Percentiles rank a stretch among this genome's conserved stretches.
Conservation (phyloP, 1,140 invertebrate species). For the Babylonia areolata region DNA sequence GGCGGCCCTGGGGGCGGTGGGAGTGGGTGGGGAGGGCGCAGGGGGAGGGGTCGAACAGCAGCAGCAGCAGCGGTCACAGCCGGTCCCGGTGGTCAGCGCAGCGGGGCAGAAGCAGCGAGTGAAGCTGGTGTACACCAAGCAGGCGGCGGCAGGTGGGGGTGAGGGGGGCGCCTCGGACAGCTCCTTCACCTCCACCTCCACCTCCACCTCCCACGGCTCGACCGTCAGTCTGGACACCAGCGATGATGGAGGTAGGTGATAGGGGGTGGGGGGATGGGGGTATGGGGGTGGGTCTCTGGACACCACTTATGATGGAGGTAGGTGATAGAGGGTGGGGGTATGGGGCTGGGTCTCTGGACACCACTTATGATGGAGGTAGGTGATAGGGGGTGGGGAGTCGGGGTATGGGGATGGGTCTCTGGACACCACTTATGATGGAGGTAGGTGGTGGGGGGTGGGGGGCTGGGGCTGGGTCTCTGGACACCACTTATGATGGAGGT, state of each 20-base stretch:
- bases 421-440: too few species aligned
- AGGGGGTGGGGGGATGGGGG: too few species aligned
- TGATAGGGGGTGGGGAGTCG: too few species aligned
- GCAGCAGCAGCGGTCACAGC: not conserved
- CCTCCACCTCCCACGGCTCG: conserved; percentile 32
- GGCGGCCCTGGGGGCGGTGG: not conserved
- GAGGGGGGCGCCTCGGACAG: not conserved
- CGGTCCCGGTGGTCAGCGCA: conserved; percentile 41
- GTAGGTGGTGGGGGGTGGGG: too few species aligned
- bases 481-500: too few species aligned
- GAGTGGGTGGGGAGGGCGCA: conserved; percentile 16
- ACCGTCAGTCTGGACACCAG: conserved; percentile 38
- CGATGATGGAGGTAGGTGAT: conserved; percentile 6
- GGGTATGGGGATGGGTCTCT: too few species aligned
- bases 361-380: too few species aligned
- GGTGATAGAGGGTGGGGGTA: too few species aligned
- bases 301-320: too few species aligned
- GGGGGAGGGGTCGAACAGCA: not conserved
- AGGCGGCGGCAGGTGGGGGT: not conserved
- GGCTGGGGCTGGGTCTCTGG: too few species aligned
- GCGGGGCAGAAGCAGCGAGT: conserved; percentile 42
- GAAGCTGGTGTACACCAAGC: conserved; percentile 55
- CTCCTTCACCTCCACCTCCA: not conserved
- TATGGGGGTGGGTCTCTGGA: too few species aligned
- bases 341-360: too few species aligned